Evolutionary conservation across 1,140 invertebrate species (phyloP).

Genomic region (Cotesia glomerata): DNA sequence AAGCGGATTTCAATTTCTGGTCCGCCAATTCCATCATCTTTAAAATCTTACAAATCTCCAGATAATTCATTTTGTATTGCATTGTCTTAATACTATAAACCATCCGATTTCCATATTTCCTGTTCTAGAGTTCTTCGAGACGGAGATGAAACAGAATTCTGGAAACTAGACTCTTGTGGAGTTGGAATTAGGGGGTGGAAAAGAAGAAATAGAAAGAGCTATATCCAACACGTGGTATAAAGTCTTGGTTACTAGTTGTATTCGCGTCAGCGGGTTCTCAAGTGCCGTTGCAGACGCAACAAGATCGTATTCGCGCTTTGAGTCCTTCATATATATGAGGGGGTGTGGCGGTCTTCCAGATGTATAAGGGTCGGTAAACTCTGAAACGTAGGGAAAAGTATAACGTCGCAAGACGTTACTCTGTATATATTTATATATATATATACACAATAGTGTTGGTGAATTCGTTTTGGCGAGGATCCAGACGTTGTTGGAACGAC

Average conservation of each 20-base stretch:
- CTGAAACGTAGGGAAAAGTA: background rate
- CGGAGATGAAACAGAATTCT: too few relatives aligned
- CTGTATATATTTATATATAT: background rate
- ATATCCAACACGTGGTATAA: conserved; percentile 8
- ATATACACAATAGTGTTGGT: background rate
- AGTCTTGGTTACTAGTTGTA: background rate
- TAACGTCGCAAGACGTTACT: conserved; percentile 13
- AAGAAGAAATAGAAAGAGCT: background rate
- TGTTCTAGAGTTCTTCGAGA: too few relatives aligned
- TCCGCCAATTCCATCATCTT: too few relatives aligned
- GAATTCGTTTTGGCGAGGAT: conserved; percentile 22
- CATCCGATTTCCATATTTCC: too few relatives aligned
- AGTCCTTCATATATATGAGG: background rate
- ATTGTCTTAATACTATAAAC: too few relatives aligned
- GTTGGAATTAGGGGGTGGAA: background rate
- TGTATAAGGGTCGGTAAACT: conserved; percentile 5
- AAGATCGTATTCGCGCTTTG: conserved; percentile 28
- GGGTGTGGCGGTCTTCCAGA: conserved; percentile 1
- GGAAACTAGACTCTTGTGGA: too few relatives aligned
- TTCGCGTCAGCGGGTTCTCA: conserved; percentile 29
- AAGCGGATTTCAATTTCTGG: too few relatives aligned
- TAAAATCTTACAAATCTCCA: too few relatives aligned
- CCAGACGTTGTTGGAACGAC: conserved; percentile 24
- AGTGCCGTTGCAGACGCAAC: conserved; percentile 28
- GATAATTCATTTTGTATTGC: too few relatives aligned